Evolutionary conservation across 1,140 invertebrate species (phyloP).

Genomic region (Aphaenogaster ashmeadi): DNA sequence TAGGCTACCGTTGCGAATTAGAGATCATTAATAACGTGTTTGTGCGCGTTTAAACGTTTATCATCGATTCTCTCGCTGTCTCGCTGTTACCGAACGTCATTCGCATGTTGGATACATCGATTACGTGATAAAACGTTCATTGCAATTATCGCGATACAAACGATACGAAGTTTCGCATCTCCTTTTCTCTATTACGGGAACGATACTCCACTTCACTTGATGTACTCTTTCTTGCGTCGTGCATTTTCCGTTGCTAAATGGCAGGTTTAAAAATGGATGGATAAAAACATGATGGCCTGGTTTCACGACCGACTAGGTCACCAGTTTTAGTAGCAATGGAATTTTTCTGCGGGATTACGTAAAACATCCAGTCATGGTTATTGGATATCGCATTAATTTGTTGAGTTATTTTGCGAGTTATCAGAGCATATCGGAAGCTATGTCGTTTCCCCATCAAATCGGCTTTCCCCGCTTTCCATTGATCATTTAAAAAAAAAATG

Average conservation of each 20-base stretch:
- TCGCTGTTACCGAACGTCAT: background rate
- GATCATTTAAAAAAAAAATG: constrained; percentile 5
- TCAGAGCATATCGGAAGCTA: constrained; percentile 34
- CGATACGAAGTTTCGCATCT: background rate
- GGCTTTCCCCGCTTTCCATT: constrained; percentile 30
- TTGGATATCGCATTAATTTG: constrained; percentile 46
- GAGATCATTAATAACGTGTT: background rate
- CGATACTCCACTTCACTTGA: background rate
- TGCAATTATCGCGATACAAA: background rate
- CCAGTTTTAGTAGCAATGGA: constrained; percentile 7
- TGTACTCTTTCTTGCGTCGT: background rate
- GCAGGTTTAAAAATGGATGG: background rate
- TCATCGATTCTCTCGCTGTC: background rate
- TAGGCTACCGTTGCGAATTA: background rate
- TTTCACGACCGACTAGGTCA: constrained; percentile 5
- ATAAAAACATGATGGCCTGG: constrained; percentile 5
- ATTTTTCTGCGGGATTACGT: constrained; percentile 21
- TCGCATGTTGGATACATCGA: too few relatives aligned
- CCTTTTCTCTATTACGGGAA: background rate
- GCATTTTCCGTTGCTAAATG: background rate
- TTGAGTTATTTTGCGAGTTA: constrained; percentile 44
- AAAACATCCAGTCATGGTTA: constrained; percentile 17
- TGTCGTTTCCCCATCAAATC: constrained; percentile 31
- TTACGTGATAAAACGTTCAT: background rate
- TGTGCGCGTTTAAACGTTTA: background rate